Evolutionary conservation across 1,140 invertebrate genomes (phyloP), one percentile per base, ranked within the genome.

Genomic region (Apocrypta bakeri): DNA sequence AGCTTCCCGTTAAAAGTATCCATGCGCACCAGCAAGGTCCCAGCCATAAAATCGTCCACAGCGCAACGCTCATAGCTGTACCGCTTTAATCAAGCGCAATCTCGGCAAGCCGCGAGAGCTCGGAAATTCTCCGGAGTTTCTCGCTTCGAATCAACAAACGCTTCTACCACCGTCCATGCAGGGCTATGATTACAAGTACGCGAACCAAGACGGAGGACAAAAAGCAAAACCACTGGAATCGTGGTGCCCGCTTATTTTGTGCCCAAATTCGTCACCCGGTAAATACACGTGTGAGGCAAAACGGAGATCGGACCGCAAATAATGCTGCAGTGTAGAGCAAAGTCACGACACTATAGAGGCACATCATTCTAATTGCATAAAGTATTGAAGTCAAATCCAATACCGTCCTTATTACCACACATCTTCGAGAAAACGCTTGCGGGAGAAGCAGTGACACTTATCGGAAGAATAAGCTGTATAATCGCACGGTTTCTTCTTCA

Each of bases 1-100:
- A n/a, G 6, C 27, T 14, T 7, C 25, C 25, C 63, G 63, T 66
- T 66, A 66, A 66, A 56, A 56, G 48, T 56, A 56, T 56, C 48
- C 48, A 17, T 56, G 6, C 48, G 48, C 63, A n/a, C 7, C 24
- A 66, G 63, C 63, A 24, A 56, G 63, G 63, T 29, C 63, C 25
- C 63, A 25, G 63, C 24, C 63, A 17, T 66, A 66, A 66, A 66
- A 66, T 66, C 63, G 63, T 66, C 63, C 63, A 14, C 63, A 27
- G 63, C 63, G 63, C 63, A 64, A 2, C 63, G 25, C 63, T n/a
- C n/a, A n/a, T n/a, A n/a, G 48, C 48, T 56, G 48, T 66, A 66
- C 12, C 27, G 63, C 63, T 66, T 66, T 66, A 66, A 66, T 66
- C 63, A 66, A 66, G 63, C 63, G 63, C 63, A 66, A 66, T 9